Evolutionary conservation across 2,888 invertebrate species (phyloP).

Genomic region (Antitype chi): DNA sequence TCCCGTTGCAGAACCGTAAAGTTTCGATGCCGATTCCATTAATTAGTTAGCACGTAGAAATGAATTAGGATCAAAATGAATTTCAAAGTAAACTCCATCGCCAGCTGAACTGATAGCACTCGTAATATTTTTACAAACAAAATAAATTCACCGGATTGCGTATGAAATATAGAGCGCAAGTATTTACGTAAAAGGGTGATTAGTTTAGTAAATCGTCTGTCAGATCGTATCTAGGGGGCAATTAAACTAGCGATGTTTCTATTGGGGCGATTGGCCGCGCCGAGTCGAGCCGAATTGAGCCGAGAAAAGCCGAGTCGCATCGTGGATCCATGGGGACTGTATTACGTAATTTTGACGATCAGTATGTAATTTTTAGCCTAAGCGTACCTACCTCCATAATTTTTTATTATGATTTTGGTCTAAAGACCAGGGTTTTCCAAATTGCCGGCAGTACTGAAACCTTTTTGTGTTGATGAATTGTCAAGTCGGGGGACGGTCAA

Average conservation of each 20-base stretch:
- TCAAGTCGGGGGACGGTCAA: no score
- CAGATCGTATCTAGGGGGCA: conserved; percentile 54
- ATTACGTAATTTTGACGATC: neutral
- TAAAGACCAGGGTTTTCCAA: neutral
- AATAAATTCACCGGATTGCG: conserved; percentile 31
- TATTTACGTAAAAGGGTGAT: conserved; percentile 61
- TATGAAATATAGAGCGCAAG: conserved; percentile 42
- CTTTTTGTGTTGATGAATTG: no score
- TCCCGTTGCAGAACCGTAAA: neutral
- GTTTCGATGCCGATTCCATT: neutral
- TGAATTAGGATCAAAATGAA: conserved; percentile 16
- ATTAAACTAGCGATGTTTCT: conserved; percentile 56
- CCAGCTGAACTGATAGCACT: conserved; percentile 26
- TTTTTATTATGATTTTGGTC: neutral
- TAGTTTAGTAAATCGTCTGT: conserved; percentile 61
- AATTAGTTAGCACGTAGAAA: neutral
- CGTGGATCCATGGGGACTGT: neutral
- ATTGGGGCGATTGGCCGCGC: conserved; percentile 23
- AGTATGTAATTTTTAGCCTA: neutral
- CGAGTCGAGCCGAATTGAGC: neutral
- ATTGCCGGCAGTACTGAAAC: neutral
- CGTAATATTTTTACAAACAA: conserved; percentile 44
- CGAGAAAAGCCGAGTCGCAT: neutral
- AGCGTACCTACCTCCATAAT: neutral
- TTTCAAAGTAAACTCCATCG: conserved; percentile 9